These are phyloP conservation scores for Leptinotarsa peninsularis DNA, from an alignment of 2,888 invertebrate species.

Conservation along the genomic window DNA sequence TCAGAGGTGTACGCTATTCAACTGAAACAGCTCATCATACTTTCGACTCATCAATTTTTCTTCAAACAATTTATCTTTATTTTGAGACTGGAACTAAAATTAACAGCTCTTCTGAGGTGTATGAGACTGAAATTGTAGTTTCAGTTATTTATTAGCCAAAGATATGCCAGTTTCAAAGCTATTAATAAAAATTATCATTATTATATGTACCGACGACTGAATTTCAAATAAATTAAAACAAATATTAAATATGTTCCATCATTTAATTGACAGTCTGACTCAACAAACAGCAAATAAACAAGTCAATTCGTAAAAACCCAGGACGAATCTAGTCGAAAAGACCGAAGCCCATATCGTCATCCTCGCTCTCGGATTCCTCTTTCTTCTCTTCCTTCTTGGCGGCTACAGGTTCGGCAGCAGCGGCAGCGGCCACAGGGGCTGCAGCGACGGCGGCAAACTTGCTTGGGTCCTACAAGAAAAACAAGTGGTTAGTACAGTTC, in stretches of 20 bases:
- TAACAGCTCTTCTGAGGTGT: too few species aligned
- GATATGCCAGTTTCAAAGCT: too few species aligned
- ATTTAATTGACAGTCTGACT: constrained; percentile 59
- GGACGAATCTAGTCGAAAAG: constrained; percentile 79
- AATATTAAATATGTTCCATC: constrained; percentile 27
- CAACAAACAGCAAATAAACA: constrained; percentile 50
- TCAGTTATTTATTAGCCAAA: too few species aligned
- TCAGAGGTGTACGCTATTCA: too few species aligned
- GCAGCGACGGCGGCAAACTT: constrained; percentile 80
- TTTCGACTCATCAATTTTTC: too few species aligned
- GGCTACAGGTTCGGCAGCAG: constrained; percentile 73
- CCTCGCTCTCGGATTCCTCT: constrained; percentile 86
- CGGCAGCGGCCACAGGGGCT: constrained; percentile 74
- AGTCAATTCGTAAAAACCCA: constrained; percentile 36
- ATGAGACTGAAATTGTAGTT: too few species aligned
- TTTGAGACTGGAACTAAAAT: too few species aligned
- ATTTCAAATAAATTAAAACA: constrained; percentile 21
- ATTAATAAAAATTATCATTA: too few species aligned
- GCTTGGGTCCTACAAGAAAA: constrained; percentile 83
- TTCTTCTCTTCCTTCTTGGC: constrained; percentile 84
- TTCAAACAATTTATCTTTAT: too few species aligned
- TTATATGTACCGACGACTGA: too few species aligned
- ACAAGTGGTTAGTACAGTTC: background rate
- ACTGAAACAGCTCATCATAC: too few species aligned
- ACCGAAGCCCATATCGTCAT: constrained; percentile 99